Conservation (phyloP, 53 echinoderm and acorn worm species). For the Henricia sp. region DNA sequence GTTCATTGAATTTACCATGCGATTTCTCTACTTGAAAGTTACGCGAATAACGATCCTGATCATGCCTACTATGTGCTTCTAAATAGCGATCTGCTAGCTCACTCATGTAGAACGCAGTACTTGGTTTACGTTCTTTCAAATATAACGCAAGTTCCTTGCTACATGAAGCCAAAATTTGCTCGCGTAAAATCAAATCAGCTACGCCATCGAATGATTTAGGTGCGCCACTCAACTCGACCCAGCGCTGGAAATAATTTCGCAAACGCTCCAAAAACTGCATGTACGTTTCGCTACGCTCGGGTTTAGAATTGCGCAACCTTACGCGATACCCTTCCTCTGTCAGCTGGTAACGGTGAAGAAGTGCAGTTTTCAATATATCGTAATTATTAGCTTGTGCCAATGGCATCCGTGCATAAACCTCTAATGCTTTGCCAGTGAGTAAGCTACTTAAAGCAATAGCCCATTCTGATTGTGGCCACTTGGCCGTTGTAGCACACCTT, state of each 20-base stretch:
- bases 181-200: background rate
- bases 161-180: background rate
- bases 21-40: too few relatives aligned
- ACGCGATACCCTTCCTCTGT: background rate
- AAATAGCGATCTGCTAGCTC: too few relatives aligned
- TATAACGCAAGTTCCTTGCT: too few relatives aligned
- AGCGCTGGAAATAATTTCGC: background rate
- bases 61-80: too few relatives aligned
- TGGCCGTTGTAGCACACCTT: background rate
- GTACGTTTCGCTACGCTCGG: background rate
- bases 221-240: background rate
- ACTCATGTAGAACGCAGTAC: too few relatives aligned
- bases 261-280: constrained; percentile 5
- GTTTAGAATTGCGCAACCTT: background rate
- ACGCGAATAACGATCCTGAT: too few relatives aligned
- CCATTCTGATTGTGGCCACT: constrained; percentile 10
- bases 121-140: too few relatives aligned
- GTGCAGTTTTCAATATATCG: constrained; percentile 6
- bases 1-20: too few relatives aligned
- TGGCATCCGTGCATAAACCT: background rate
- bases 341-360: background rate
- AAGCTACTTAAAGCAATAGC: constrained; percentile 23
- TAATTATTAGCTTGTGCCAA: constrained; percentile 11
- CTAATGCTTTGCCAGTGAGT: constrained; percentile 9
- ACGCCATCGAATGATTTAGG: background rate